Conservation (phyloP, 2,797 vertebrate genomes). For the Mycteria americana region DNA sequence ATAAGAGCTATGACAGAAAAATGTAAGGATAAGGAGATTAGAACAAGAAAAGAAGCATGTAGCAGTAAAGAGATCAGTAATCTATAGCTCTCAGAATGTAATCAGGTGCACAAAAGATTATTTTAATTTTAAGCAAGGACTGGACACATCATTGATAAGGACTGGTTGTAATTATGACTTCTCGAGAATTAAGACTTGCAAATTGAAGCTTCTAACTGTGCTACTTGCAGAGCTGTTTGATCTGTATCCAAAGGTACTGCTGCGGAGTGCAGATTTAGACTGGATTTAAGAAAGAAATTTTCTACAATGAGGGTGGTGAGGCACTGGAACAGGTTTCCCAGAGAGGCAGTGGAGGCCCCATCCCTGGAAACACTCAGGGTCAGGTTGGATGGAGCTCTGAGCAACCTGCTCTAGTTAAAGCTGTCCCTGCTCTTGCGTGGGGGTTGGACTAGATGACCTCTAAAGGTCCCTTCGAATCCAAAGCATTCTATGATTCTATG, state of each 20-base stretch:
- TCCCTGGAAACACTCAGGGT: too few species aligned
- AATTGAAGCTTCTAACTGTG: background rate
- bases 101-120: background rate
- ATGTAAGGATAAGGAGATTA: background rate
- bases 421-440: too few species aligned
- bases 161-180: constrained; percentile 6
- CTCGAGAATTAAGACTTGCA: background rate
- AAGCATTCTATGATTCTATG: too few species aligned
- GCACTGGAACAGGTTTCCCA: too few species aligned
- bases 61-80: background rate
- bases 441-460: too few species aligned
- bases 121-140: constrained; percentile 18
- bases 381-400: too few species aligned
- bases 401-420: too few species aligned
- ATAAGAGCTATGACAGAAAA: background rate
- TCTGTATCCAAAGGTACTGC: background rate
- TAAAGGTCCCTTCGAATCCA: too few species aligned
- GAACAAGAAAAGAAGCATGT: background rate
- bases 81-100: background rate
- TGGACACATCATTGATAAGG: background rate
- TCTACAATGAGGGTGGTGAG: too few species aligned
- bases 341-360: too few species aligned
- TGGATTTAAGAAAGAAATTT: too few species aligned
- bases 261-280: too few species aligned
- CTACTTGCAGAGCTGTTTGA: constrained; percentile 9